Percentiles rank a stretch among this genome's conserved stretches.
Evolutionary conservation across 1,140 invertebrate species (phyloP).

Genomic region (Gryon sp.): DNA sequence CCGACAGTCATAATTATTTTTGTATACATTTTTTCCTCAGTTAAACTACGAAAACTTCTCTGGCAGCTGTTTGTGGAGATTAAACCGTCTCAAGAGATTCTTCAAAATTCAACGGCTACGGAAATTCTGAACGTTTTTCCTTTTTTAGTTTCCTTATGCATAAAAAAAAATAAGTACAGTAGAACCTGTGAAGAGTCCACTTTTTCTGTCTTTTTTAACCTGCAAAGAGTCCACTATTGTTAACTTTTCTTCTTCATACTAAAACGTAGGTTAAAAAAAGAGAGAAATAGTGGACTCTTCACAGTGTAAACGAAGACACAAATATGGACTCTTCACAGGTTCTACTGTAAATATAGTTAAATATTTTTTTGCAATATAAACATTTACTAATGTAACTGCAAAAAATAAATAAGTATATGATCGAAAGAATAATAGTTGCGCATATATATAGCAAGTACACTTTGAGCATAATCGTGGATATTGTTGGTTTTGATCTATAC

Average conservation of each 20-base stretch:
- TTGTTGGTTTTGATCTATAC: background rate
- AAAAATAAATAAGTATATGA: no score
- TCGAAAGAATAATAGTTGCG: no score
- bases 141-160: constrained; percentile 56
- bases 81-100: constrained; percentile 57
- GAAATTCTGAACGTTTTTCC: constrained; percentile 52
- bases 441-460: background rate
- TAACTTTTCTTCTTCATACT: no score
- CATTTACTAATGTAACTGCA: no score
- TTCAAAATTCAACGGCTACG: constrained; percentile 57
- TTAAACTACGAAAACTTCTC: constrained; percentile 11
- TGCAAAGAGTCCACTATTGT: constrained; percentile 30
- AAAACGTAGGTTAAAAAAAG: no score
- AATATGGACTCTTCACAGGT: no score
- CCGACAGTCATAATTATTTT: constrained; percentile 40
- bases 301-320: no score
- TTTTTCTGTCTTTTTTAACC: background rate
- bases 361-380: no score
- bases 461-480: background rate
- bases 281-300: no score
- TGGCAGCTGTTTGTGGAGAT: constrained; percentile 34
- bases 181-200: background rate
- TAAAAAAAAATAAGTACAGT: constrained; percentile 42
- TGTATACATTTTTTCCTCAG: constrained; percentile 40
- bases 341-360: no score